phyloP scores from a whole-genome alignment of 2,888 invertebrate genomes.

The Sarcophaga carnaria region DNA sequence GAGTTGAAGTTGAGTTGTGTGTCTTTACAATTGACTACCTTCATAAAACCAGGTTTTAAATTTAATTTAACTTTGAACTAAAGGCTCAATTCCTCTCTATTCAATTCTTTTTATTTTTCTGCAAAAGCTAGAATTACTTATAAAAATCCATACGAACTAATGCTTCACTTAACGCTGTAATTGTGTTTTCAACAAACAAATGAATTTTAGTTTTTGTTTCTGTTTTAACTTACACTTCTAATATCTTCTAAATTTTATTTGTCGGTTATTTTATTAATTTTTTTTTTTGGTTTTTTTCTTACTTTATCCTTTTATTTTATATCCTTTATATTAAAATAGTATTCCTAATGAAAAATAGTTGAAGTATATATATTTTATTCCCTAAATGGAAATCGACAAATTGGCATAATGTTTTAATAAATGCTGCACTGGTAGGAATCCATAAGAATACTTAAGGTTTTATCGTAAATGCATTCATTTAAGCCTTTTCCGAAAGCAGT shows the following conservation, averaged over 20 bases:
- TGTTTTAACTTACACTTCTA: too few relatives aligned
- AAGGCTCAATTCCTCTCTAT: too few relatives aligned
- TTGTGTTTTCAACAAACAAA: slow-evolving; percentile 33
- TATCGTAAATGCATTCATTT: neutral
- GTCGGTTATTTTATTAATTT: neutral
- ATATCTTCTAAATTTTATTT: neutral
- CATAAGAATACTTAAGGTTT: neutral
- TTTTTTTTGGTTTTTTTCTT: neutral
- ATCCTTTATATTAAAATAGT: neutral
- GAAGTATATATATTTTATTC: slow-evolving; percentile 21
- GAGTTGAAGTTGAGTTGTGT: too few relatives aligned
- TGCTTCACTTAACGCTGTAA: slow-evolving; percentile 27
- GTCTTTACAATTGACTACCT: too few relatives aligned
- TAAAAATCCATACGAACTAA: too few relatives aligned
- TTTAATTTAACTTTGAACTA: too few relatives aligned
- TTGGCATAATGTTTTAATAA: neutral
- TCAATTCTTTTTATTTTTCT: too few relatives aligned
- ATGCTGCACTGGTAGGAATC: neutral
- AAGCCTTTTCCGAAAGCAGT: neutral
- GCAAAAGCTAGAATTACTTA: too few relatives aligned
- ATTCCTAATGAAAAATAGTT: slow-evolving; percentile 31
- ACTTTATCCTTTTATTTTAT: neutral
- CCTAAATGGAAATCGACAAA: slow-evolving; percentile 8
- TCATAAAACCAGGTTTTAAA: too few relatives aligned
- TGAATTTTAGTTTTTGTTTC: too few relatives aligned